Evolutionary conservation across 2,888 invertebrate genomes (phyloP).

Genomic region (Xanthostigma xanthostigma): DNA sequence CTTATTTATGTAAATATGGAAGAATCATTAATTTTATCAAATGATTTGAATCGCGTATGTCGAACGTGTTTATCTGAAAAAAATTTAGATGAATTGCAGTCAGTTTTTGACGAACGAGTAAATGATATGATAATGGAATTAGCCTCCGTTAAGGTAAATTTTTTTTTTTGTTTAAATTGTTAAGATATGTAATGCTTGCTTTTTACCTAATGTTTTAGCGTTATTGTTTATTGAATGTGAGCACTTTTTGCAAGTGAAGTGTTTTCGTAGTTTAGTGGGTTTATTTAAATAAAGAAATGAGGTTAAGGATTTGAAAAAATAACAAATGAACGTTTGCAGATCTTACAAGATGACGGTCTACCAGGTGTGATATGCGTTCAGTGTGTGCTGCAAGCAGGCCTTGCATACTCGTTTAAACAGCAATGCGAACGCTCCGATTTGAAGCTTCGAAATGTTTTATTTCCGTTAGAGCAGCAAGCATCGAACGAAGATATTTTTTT

Average conservation of each 20-base stretch:
- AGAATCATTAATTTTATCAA: too few relatives aligned
- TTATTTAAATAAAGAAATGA: too few relatives aligned
- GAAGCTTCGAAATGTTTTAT: constrained; percentile 15
- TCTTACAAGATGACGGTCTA: constrained; percentile 19
- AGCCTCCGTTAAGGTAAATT: constrained; percentile 18
- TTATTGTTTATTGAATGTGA: constrained; percentile 4
- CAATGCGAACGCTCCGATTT: constrained; percentile 21
- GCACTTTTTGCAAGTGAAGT: background rate
- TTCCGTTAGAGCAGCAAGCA: background rate
- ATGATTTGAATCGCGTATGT: constrained; percentile 12
- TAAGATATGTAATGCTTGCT: too few relatives aligned
- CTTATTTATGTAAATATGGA: too few relatives aligned
- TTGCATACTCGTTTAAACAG: constrained; percentile 22
- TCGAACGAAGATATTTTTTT: too few relatives aligned
- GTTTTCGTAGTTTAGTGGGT: background rate
- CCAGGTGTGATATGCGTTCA: constrained; percentile 22
- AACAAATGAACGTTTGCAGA: constrained; percentile 14
- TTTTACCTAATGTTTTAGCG: background rate
- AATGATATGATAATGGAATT: constrained; percentile 16
- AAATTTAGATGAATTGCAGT: constrained; percentile 18
- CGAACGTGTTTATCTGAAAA: constrained; percentile 23
- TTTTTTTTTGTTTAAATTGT: too few relatives aligned
- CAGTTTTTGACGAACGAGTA: constrained; percentile 19
- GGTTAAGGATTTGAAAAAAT: too few relatives aligned
- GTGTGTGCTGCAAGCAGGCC: constrained; percentile 19